phyloP scores from a whole-genome alignment of 2,888 invertebrate genomes.

The Poecilus cupreus region DNA sequence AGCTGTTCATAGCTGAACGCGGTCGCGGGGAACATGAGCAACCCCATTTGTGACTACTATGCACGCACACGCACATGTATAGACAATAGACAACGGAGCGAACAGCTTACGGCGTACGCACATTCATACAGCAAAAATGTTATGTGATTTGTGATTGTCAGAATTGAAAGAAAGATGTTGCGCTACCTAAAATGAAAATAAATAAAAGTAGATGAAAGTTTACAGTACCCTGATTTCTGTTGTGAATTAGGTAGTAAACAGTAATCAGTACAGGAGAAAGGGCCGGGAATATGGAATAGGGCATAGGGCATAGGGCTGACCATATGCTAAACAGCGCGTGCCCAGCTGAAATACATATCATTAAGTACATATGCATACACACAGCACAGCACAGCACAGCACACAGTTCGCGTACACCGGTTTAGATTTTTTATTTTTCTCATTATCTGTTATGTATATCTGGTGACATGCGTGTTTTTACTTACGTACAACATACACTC shows the following conservation, averaged over 20 bases:
- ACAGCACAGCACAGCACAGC: neutral
- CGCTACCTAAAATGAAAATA: no score
- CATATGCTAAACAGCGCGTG: constrained; percentile 54
- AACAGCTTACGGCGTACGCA: constrained; percentile 13
- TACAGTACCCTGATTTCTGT: neutral
- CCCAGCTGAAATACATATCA: constrained; percentile 50
- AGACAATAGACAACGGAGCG: no score
- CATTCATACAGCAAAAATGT: constrained; percentile 12
- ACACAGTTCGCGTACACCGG: constrained; percentile 21
- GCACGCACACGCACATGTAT: neutral
- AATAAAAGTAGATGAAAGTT: neutral
- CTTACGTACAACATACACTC: neutral
- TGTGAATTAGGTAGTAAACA: neutral
- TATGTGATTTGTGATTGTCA: no score
- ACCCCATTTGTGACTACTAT: constrained; percentile 47
- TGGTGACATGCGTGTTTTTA: constrained; percentile 43
- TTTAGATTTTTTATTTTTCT: constrained; percentile 51
- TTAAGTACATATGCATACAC: no score
- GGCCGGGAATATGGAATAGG: no score
- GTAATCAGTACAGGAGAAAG: constrained; percentile 10
- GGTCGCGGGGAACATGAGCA: no score
- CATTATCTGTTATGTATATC: constrained; percentile 52
- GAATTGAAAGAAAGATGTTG: no score
- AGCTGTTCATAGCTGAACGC: constrained; percentile 55
- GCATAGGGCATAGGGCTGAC: constrained; percentile 34